Evolutionary conservation across 2,113 vertebrate genomes (phyloP).

Genomic region (Tylochromis polylepis): DNA sequence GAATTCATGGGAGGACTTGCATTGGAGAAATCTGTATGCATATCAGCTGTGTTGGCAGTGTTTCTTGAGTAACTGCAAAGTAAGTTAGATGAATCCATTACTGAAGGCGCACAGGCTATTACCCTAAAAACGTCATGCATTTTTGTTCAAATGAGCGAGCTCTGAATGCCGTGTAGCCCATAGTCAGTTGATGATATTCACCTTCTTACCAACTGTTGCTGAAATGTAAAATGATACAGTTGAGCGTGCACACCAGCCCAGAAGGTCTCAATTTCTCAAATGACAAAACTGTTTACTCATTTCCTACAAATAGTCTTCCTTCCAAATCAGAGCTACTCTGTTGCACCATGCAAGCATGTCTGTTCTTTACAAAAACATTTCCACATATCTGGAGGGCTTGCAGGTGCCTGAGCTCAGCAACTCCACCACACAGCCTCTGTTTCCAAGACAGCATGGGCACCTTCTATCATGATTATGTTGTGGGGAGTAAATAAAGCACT

Average conservation of each 20-base stretch:
- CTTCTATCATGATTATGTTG: constrained; percentile 9
- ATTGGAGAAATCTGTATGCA: neutral
- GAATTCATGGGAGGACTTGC: neutral
- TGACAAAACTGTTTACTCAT: neutral
- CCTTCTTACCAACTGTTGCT: neutral
- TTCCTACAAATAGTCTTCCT: neutral
- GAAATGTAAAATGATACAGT: neutral
- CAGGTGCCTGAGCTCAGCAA: neutral
- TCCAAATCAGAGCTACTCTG: neutral
- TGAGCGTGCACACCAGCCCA: neutral
- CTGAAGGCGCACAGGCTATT: neutral
- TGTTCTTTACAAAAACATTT: neutral
- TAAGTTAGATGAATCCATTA: neutral
- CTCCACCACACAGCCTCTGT: neutral
- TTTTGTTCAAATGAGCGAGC: neutral
- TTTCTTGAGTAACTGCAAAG: constrained; percentile 14
- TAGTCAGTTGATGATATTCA: neutral
- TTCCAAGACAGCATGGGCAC: neutral
- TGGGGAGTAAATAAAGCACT: constrained; percentile 18
- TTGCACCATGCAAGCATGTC: neutral
- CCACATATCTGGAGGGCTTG: neutral
- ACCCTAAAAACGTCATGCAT: neutral
- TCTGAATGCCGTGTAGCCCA: neutral
- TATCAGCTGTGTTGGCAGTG: neutral
- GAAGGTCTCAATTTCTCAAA: neutral